Evolutionary conservation across 2,113 vertebrate genomes (phyloP).

Genomic region (Ciconia maguari): DNA sequence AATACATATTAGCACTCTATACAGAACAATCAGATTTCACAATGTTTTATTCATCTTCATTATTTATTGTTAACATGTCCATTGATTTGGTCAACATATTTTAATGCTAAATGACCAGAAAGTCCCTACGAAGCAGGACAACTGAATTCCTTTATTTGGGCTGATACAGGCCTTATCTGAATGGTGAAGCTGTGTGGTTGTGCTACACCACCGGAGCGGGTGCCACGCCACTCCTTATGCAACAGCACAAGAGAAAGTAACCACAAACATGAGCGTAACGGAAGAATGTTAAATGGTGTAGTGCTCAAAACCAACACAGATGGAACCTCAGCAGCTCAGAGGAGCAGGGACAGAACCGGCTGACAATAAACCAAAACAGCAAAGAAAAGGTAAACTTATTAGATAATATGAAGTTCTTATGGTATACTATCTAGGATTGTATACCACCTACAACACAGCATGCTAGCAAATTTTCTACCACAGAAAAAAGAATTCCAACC

Average conservation of each 20-base stretch:
- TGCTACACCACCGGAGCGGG: accelerated
- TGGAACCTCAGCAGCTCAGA: neutral
- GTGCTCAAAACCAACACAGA: neutral
- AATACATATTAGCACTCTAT: neutral
- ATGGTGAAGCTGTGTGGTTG: neutral
- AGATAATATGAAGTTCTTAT: neutral
- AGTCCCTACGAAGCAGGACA: neutral
- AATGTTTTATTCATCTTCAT: neutral
- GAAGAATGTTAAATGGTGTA: neutral
- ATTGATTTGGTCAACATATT: neutral
- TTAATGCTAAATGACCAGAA: neutral
- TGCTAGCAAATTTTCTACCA: neutral
- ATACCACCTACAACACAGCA: neutral
- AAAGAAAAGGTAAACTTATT: neutral
- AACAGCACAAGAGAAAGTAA: neutral
- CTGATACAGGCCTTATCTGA: neutral
- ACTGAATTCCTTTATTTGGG: neutral
- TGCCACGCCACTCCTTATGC: accelerated
- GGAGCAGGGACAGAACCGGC: neutral
- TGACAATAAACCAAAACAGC: neutral
- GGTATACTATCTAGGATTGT: neutral
- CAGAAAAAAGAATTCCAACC: neutral
- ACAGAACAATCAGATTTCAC: neutral
- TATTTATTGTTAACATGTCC: neutral
- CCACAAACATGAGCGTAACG: neutral